Percentiles rank a stretch among this genome's conserved stretches.
Conservation (phyloP, 2,113 vertebrate genomes). For the Grammomys dolichurus region DNA sequence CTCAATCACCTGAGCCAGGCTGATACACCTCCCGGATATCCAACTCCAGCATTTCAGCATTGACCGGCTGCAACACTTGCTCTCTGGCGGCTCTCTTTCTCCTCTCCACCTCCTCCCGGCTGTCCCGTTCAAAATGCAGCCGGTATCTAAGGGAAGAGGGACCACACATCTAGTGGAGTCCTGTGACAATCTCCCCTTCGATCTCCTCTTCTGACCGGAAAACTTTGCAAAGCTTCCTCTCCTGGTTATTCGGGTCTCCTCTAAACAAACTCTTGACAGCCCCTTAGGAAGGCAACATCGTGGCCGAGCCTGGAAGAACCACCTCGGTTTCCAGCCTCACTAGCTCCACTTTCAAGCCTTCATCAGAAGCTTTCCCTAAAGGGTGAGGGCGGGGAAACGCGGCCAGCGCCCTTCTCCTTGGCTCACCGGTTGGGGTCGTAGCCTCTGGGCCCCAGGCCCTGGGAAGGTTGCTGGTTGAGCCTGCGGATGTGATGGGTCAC, state of each 20-base stretch:
- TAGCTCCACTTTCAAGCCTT: background rate
- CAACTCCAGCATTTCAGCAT: constrained; percentile 89
- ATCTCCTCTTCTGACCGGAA: too few species aligned
- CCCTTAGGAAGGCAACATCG: background rate
- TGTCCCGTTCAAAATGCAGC: constrained; percentile 93
- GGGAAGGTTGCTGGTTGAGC: constrained; percentile 92
- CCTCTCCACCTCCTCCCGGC: constrained; percentile 92
- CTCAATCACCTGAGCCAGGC: constrained; percentile 89
- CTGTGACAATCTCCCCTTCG: background rate
- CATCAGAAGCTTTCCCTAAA: background rate
- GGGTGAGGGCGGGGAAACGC: background rate
- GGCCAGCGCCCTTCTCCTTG: background rate
- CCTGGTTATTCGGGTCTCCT: background rate
- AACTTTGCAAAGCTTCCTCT: background rate
- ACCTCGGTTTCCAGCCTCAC: background rate
- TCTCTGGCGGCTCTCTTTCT: constrained; percentile 91
- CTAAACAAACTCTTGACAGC: background rate
- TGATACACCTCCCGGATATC: constrained; percentile 91
- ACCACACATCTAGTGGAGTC: background rate
- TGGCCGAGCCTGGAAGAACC: background rate
- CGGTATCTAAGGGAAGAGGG: constrained; percentile 88
- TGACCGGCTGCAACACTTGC: constrained; percentile 87
- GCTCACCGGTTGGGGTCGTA: constrained; percentile 93
- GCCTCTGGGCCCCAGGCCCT: constrained; percentile 82
- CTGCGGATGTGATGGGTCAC: constrained; percentile 90